Evolutionary conservation across 2,888 invertebrate genomes (phyloP), one percentile per base, ranked within the genome.

Genomic region (Calephelis perditalis): DNA sequence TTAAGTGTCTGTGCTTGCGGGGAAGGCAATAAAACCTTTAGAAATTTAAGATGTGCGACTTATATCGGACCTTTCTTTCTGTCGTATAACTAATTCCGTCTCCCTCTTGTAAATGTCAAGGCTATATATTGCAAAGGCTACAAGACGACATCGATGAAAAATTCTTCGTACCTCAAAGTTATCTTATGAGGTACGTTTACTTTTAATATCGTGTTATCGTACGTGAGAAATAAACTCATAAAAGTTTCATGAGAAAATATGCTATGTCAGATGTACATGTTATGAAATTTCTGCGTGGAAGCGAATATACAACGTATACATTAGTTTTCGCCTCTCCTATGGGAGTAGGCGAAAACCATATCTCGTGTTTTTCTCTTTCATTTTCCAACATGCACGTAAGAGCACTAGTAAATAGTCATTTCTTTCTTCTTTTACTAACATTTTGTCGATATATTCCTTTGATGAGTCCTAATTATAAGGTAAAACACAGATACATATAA

Each of bases 21-120:
- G 77, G 86, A 89, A 88, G 86, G 88, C 86, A 90, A 89, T 90
- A 89, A 89, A 89, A 87, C 85, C 86, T 83, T 81, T 81, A 77
- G 80, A 83, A 86, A 84, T 86, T 85, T 79, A 78, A 85, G 82
- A 79, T 79, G 79, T 76, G 76, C 76, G 74, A 73, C 71, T 75
- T 73, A 73, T 82, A 78, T 78, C 73, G 77, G 82, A 80, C 77
- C 81, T 88, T 88, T 83, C 89, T 79, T 80, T 89, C 87, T 82
- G 78, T 81, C 89, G 77, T 82, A 83, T 81, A 82, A 81, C 76
- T 79, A 68, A 71, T 60, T 67, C 69, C 74, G 76, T 88, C 88
- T 84, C 86, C 82, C 73, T 86, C 84, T 75, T 69, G 74, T 76
- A 76, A 79, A 78, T 79, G 78, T 80, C 82, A 79, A 77, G 78